Conservation (phyloP, 2,888 invertebrate species). For the Mallateleia sp. region DNA sequence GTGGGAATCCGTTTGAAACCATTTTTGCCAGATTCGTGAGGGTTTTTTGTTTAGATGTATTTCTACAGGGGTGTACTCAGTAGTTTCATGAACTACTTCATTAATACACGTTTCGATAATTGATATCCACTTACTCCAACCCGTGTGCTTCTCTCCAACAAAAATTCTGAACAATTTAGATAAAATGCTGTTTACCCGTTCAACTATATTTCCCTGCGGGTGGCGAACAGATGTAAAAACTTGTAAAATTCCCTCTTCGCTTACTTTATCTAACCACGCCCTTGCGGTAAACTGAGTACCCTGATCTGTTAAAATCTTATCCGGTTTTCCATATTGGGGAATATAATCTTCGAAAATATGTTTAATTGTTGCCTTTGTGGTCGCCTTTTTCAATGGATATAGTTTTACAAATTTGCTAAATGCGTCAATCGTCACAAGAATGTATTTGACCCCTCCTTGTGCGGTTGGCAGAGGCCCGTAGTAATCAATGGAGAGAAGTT, state of each 20-base stretch:
- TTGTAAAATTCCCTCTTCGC: no score
- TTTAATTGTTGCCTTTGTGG: no score
- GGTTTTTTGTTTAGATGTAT: conserved; percentile 5
- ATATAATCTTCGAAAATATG: no score
- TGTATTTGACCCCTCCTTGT: conserved; percentile 29
- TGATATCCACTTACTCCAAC: background rate
- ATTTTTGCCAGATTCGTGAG: conserved; percentile 5
- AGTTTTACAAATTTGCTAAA: conserved; percentile 47
- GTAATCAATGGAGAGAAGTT: conserved; percentile 55
- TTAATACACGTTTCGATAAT: conserved; percentile 8
- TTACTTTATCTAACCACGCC: no score
- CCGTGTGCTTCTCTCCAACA: background rate
- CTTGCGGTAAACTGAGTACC: no score
- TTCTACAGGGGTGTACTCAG: background rate
- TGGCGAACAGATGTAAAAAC: no score
- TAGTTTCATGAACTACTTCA: background rate
- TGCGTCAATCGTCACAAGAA: conserved; percentile 41
- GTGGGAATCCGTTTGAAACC: no score
- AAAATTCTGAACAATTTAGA: no score
- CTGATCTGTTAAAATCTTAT: no score
- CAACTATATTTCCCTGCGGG: no score
- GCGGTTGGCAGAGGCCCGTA: background rate
- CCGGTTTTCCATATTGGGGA: no score
- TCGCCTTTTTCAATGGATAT: conserved; percentile 40
- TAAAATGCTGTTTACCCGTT: no score